Percentiles rank a stretch among this genome's conserved stretches.
Evolutionary conservation across 2,888 invertebrate species (phyloP).

Genomic region (Lagria hirta): DNA sequence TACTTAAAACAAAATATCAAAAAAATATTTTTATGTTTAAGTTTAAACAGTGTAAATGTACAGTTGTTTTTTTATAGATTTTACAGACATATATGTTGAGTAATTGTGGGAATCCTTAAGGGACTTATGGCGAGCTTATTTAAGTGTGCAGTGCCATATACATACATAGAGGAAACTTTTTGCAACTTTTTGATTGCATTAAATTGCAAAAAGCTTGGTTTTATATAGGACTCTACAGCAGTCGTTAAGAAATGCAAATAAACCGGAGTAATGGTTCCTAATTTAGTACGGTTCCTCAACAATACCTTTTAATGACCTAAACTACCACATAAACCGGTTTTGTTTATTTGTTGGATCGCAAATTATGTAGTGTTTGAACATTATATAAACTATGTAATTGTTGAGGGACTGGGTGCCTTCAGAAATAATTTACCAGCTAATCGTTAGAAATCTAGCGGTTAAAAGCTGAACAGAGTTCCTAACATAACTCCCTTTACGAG

Average conservation of each 20-base stretch:
- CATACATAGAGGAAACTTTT: conserved; percentile 34
- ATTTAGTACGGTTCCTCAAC: conserved; percentile 54
- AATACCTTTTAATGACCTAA: conserved; percentile 41
- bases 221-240: conserved; percentile 45
- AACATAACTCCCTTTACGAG: conserved; percentile 52
- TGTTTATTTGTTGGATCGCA: conserved; percentile 2
- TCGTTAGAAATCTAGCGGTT: conserved; percentile 34
- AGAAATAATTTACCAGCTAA: conserved; percentile 46
- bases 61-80: conserved; percentile 44
- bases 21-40: conserved; percentile 36
- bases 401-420: conserved; percentile 58
- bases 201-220: conserved; percentile 28
- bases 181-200: conserved; percentile 24
- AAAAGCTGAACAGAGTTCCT: conserved; percentile 54
- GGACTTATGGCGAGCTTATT: conserved; percentile 47
- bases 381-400: conserved; percentile 45
- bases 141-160: conserved; percentile 50
- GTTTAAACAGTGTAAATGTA: conserved; percentile 42
- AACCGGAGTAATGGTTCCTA: conserved; percentile 54
- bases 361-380: conserved; percentile 32
- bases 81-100: conserved; percentile 34
- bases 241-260: conserved; percentile 52
- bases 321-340: conserved; percentile 12
- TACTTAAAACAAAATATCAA: conserved; percentile 45
- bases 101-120: conserved; percentile 38